A percentile compares a stretch with the other conserved stretches of the same genome.
These are phyloP conservation scores for Parnassius smintheus DNA, from an alignment of 2,888 invertebrate species.

Conservation along the genomic window DNA sequence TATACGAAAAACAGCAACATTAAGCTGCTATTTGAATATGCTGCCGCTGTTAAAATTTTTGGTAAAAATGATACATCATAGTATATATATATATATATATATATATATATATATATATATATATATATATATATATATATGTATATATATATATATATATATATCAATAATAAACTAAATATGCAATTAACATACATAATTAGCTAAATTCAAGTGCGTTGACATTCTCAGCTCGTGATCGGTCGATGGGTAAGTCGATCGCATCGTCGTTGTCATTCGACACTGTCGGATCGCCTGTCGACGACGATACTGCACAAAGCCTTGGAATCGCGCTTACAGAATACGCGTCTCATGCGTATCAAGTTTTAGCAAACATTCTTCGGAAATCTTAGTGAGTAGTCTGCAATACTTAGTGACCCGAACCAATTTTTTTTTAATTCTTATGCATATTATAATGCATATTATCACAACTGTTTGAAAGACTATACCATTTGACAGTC, in stretches of 20 bases:
- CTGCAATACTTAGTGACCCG: background rate
- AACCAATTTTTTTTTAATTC: too few species aligned
- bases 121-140: too few species aligned
- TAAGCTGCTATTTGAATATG: too few species aligned
- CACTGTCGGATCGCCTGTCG: conserved; percentile 62
- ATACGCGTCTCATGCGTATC: conserved; percentile 72
- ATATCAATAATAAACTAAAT: conserved; percentile 32
- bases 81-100: too few species aligned
- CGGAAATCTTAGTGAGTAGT: conserved; percentile 47
- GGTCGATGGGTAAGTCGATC: conserved; percentile 71
- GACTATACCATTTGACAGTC: too few species aligned
- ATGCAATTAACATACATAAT: conserved; percentile 32
- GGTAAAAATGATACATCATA: too few species aligned
- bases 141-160: too few species aligned
- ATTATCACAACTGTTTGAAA: too few species aligned
- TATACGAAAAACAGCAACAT: too few species aligned
- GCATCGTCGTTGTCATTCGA: conserved; percentile 46
- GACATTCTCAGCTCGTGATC: conserved; percentile 46
- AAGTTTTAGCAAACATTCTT: conserved; percentile 52
- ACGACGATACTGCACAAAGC: conserved; percentile 69
- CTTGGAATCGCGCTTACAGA: conserved; percentile 68
- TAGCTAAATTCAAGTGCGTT: conserved; percentile 51
- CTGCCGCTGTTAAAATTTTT: too few species aligned
- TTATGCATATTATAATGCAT: too few species aligned
- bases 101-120: too few species aligned